These are phyloP conservation scores for Cantharis rufa DNA, from an alignment of 2,888 invertebrate genomes.

Conservation along the genomic window DNA sequence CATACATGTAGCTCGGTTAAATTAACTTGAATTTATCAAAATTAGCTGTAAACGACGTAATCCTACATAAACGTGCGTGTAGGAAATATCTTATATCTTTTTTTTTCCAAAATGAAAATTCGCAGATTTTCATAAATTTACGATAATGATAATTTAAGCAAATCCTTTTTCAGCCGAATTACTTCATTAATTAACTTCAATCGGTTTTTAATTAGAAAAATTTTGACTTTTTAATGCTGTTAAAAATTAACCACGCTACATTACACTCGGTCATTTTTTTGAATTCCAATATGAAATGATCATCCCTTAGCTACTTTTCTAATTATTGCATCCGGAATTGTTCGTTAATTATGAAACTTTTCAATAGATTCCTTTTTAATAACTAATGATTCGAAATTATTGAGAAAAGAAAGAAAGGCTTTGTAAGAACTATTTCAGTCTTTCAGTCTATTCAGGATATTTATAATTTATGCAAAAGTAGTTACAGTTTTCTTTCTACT, in stretches of 20 bases:
- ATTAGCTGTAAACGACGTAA: slow-evolving; percentile 17
- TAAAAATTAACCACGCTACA: not conserved
- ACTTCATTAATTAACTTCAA: not conserved
- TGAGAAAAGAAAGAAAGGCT: not conserved
- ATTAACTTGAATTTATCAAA: slow-evolving; percentile 16
- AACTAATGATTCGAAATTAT: not conserved
- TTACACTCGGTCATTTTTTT: not conserved
- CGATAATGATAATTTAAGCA: not conserved
- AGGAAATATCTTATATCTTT: not conserved
- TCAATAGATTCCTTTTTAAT: not conserved
- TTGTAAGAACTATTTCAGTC: not conserved
- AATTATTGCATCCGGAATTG: not conserved
- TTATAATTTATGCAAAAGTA: not conserved
- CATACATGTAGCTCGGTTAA: not conserved
- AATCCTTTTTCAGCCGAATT: not conserved
- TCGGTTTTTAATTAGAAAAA: not conserved
- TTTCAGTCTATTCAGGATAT: not conserved
- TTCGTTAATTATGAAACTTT: not conserved
- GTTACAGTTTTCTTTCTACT: not conserved
- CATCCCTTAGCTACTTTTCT: not conserved
- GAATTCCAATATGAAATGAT: not conserved
- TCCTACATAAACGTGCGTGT: slow-evolving; percentile 8
- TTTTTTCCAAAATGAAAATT: not conserved
- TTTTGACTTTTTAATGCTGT: not conserved
- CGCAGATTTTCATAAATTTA: not conserved